Evolutionary conservation across 1,140 invertebrate genomes (phyloP).

Genomic region (Meteorus sp.): DNA sequence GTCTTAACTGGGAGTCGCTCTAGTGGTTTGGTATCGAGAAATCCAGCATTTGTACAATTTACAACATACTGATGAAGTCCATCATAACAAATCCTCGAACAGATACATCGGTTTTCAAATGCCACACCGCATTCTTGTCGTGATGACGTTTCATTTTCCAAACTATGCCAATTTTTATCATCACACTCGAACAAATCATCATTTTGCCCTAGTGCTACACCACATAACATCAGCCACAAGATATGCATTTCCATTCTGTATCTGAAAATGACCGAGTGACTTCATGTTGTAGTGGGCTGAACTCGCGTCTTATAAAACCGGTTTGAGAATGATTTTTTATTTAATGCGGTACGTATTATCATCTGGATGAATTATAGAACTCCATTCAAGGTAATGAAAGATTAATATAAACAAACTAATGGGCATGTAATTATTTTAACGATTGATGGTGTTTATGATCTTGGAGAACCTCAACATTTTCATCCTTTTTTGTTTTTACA

Average conservation of each 20-base stretch:
- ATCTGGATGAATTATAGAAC: too few relatives aligned
- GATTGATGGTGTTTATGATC: too few relatives aligned
- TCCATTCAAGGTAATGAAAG: too few relatives aligned
- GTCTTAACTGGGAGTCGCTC: constrained; percentile 67
- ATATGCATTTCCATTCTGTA: neutral
- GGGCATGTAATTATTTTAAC: too few relatives aligned
- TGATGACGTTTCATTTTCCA: constrained; percentile 38
- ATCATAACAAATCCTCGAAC: constrained; percentile 61
- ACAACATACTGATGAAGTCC: constrained; percentile 65
- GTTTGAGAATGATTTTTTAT: too few relatives aligned
- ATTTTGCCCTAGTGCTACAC: constrained; percentile 23
- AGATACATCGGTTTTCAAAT: constrained; percentile 61
- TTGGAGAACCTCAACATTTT: too few relatives aligned
- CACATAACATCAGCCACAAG: constrained; percentile 3
- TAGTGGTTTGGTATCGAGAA: constrained; percentile 64
- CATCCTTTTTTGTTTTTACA: too few relatives aligned
- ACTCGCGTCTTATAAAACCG: too few relatives aligned
- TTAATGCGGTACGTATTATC: too few relatives aligned
- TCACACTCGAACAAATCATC: constrained; percentile 31
- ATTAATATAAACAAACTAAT: too few relatives aligned
- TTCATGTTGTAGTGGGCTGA: too few relatives aligned
- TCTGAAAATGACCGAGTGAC: too few relatives aligned
- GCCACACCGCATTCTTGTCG: constrained; percentile 52
- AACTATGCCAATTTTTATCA: constrained; percentile 45
- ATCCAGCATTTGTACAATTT: constrained; percentile 71